Conservation (phyloP, 2,797 vertebrate species). For the Bradypodion pumilum region DNA sequence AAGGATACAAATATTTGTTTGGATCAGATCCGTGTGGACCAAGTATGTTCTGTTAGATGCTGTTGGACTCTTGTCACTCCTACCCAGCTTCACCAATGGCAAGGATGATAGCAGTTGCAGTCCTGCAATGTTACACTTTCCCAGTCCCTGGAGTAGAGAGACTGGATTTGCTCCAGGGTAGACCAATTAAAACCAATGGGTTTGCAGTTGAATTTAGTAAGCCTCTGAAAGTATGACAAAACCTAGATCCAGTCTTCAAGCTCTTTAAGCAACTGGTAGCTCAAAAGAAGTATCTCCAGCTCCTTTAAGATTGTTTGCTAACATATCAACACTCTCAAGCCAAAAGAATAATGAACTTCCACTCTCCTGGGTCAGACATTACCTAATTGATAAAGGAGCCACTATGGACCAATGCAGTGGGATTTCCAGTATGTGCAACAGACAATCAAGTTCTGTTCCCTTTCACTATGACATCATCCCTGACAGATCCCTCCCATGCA, state of each 20-base stretch:
- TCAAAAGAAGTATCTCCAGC: constrained; percentile 6
- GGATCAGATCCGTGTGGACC: no score
- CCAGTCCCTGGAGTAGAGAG: background rate
- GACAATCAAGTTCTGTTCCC: constrained; percentile 73
- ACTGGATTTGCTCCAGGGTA: background rate
- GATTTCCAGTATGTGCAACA: constrained; percentile 55
- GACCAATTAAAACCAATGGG: background rate
- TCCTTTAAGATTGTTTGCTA: constrained; percentile 61
- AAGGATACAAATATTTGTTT: no score
- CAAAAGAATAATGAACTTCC: constrained; percentile 58
- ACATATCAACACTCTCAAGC: constrained; percentile 58
- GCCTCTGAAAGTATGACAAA: background rate
- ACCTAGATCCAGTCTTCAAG: background rate
- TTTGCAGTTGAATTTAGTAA: no score
- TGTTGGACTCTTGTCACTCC: background rate
- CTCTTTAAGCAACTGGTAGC: background rate
- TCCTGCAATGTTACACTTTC: background rate
- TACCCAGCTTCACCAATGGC: no score
- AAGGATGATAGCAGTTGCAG: background rate
- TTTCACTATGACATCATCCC: constrained; percentile 76
- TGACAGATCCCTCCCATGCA: constrained; percentile 64
- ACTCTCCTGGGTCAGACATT: constrained; percentile 76
- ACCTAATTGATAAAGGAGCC: constrained; percentile 80
- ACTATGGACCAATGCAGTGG: constrained; percentile 50
- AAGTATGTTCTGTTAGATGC: background rate